Evolutionary conservation across 2,888 invertebrate species (phyloP).

Genomic region (Hirtodrosophila cameraria): DNA sequence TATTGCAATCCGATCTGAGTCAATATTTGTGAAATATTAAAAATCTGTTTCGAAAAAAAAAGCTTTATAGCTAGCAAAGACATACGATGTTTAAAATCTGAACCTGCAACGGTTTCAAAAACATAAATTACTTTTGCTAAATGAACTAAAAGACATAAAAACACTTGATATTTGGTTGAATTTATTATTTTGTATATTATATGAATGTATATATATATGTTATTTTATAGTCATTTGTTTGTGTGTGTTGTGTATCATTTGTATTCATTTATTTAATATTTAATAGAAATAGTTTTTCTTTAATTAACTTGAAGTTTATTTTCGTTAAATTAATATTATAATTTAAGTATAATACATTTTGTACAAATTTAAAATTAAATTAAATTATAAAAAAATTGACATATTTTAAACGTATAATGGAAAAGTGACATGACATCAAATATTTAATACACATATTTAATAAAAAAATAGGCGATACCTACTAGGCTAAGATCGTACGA

Average conservation of each 20-base stretch:
- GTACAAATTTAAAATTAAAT: slow-evolving; percentile 82
- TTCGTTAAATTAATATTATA: slow-evolving; percentile 71
- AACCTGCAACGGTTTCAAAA: no score
- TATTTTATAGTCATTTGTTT: neutral
- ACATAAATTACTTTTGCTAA: no score
- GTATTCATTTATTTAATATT: slow-evolving; percentile 29
- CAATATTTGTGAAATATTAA: no score
- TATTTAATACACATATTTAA: slow-evolving; percentile 21
- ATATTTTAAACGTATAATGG: slow-evolving; percentile 39
- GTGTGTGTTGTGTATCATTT: slow-evolving; percentile 8
- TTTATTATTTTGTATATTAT: slow-evolving; percentile 6
- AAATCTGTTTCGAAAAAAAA: no score
- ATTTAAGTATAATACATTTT: slow-evolving; percentile 83
- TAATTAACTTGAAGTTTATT: slow-evolving; percentile 73
- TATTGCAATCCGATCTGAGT: no score
- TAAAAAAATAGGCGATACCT: no score
- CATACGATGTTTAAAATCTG: no score
- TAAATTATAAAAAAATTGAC: slow-evolving; percentile 61
- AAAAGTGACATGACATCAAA: slow-evolving; percentile 44
- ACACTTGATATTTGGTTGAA: neutral
- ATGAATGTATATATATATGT: slow-evolving; percentile 3
- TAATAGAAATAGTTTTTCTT: slow-evolving; percentile 25
- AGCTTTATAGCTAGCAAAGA: no score
- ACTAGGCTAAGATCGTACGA: no score
- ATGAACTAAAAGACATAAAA: slow-evolving; percentile 1